Base-by-base conservation (phyloP, 2,113 vertebrate genomes). In the Piprites chloris region DNA sequence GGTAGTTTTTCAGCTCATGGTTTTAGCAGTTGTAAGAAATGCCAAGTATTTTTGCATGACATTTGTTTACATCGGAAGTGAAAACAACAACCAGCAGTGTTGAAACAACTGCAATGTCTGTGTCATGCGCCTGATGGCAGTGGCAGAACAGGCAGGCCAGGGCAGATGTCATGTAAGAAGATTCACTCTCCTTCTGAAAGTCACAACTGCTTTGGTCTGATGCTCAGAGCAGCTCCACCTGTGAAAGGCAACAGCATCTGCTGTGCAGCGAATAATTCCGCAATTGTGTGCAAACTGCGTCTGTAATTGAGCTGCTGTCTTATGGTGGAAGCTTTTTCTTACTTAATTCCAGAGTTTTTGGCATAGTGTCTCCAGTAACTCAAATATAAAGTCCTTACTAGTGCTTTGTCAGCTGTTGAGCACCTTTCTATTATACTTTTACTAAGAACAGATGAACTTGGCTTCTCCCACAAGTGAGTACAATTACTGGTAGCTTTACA, bases 51-150 rank as follows among this genome's bases (percentile, higher is more conserved):
- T 83, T 91, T 63, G 42, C 9, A 6, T 32, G 66, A 33, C 9
- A 9, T 63, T 86, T 95, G 87, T 95, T 96, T 95, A 95, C 82
- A 74, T 3, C 44, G 52, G 44, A 84, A 90, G 74, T 89, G 27
- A 67, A 90, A 87, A 56, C 63, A 67, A 56, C 33, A 37, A 30
- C 32, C 66, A 81, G 65, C 85, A 75, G 61, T 12, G 21, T 63
- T 94, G 35, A 39, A 52, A 49, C 30, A 80, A 32, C 74, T 65
- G 74, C 33, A 12, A 4, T 47, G 62, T 76, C 67, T 73, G 80
- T 55, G 47, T 66, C 68, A n/a, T 1, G 3, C 21, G 28, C 12
- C 37, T 59, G 9, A 33, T 14, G 33, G 27, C 2, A 15, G 71
- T 8, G 28, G 37, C 75, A 73, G 50, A 53, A 41, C 52, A 76